Base-by-base conservation (phyloP, 2,113 vertebrate genomes). In the Nibea coibor region DNA sequence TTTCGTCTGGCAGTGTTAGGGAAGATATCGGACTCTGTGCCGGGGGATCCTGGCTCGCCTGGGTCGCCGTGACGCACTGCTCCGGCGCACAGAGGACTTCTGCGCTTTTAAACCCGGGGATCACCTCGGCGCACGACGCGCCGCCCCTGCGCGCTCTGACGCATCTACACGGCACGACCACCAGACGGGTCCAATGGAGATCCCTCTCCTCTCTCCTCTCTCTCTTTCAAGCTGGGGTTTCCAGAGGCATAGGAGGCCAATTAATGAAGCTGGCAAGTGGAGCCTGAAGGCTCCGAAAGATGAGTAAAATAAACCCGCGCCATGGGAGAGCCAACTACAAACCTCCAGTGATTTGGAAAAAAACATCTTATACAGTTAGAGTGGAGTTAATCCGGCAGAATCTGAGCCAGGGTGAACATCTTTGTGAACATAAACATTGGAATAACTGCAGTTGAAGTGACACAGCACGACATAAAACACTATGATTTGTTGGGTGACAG, bases 61-160 rank as follows among this genome's bases (percentile, higher is more conserved):
- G 76, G 91, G 19, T 93, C 83, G 73, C 87, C 51, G 93, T 95
- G 94, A 95, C 94, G 94, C 93, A 94, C 92, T 91, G 88, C 88
- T 92, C 84, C 82, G 73, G 80, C 81, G 80, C 85, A 64, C 72
- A 3, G 76, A 84, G 89, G 88, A 87, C 91, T 86, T 76, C 78
- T 67, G 90, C 64, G 90, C 91, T 94, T 94, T 87, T 94, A 94
- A 94, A 95, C 74, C 35, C 72, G 94, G 94, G 94, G 93, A 95
- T 94, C 90, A 94, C 94, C 94, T 86, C 90, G 57, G 76, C 65
- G 6, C 35, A 28, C 5, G 72, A 35, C 64, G 83, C 85, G 10
- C 88, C 92, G 90, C 93, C 90, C 78, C 69, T 35, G 62, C 64
- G 4, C 19, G 7, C 82, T 42, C 20, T 93, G 93, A 93, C 92